Conservation (phyloP, 2,797 vertebrate species). For the Eospalax fontanierii region DNA sequence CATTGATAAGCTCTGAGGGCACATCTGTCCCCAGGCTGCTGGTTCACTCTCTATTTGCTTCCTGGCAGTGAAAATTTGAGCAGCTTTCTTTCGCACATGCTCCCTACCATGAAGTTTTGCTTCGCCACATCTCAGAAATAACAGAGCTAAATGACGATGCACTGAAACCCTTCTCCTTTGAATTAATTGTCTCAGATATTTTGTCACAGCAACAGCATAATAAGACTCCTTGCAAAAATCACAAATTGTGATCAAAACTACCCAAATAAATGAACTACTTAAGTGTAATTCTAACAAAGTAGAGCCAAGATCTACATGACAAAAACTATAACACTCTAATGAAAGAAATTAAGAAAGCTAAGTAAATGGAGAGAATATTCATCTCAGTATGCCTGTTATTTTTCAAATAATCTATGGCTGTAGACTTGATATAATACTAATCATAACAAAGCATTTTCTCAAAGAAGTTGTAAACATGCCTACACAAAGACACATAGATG, state of each 20-base stretch:
- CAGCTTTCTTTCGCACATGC: neutral
- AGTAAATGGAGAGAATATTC: neutral
- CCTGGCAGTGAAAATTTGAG: neutral
- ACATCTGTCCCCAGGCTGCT: neutral
- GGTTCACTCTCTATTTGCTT: neutral
- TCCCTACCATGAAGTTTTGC: neutral
- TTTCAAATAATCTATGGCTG: neutral
- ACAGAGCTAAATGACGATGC: neutral
- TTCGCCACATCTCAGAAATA: neutral
- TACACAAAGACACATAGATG: neutral
- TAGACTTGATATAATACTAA: neutral
- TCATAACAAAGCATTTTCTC: neutral
- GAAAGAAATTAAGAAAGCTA: neutral
- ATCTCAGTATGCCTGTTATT: neutral
- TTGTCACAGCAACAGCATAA: neutral
- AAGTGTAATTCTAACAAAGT: neutral
- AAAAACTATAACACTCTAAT: neutral
- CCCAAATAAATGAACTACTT: neutral
- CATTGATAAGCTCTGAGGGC: neutral
- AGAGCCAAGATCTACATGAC: neutral
- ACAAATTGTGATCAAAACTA: neutral
- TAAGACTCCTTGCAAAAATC: neutral
- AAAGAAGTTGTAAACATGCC: neutral
- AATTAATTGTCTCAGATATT: neutral
- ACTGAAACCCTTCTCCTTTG: neutral